These are phyloP conservation scores for Noturus placidus DNA, from an alignment of 2,113 vertebrate genomes.

Conservation along the genomic window DNA sequence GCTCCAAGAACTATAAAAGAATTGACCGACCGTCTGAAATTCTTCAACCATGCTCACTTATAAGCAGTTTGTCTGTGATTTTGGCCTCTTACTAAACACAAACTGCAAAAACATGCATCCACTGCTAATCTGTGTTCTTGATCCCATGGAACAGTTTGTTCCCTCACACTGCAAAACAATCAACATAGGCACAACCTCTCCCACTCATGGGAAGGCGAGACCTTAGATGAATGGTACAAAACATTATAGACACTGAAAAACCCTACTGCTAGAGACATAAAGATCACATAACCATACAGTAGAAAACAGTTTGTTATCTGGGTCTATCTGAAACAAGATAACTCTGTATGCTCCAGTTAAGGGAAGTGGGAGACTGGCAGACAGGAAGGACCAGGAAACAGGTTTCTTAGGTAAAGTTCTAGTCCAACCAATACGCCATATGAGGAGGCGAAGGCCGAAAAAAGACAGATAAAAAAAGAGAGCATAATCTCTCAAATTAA, in stretches of 20 bases:
- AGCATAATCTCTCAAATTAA: conserved; percentile 63
- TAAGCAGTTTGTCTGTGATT: conserved; percentile 67
- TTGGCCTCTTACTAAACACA: conserved; percentile 70
- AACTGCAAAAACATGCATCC: conserved; percentile 73
- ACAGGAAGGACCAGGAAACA: conserved; percentile 65
- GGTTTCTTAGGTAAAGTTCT: conserved; percentile 58
- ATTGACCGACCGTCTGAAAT: not conserved
- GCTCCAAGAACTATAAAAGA: not conserved
- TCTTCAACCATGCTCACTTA: conserved; percentile 67
- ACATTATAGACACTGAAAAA: conserved; percentile 37
- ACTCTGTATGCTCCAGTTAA: conserved; percentile 59
- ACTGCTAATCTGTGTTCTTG: conserved; percentile 73
- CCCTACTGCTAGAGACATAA: not conserved
- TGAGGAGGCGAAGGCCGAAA: conserved; percentile 45
- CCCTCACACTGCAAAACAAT: conserved; percentile 64
- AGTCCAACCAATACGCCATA: conserved; percentile 26
- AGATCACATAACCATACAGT: not conserved
- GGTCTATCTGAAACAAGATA: conserved; percentile 37
- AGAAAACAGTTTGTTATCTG: not conserved
- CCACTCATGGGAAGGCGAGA: conserved; percentile 67
- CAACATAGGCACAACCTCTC: conserved; percentile 39
- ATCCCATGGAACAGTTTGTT: conserved; percentile 73
- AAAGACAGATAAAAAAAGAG: not conserved
- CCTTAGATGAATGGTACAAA: conserved; percentile 65
- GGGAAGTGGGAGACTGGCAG: conserved; percentile 63